A percentile compares a stretch with the other conserved stretches of the same genome.
phyloP scores from a whole-genome alignment of 2,797 vertebrate genomes.

The Cyclopterus lumpus region DNA sequence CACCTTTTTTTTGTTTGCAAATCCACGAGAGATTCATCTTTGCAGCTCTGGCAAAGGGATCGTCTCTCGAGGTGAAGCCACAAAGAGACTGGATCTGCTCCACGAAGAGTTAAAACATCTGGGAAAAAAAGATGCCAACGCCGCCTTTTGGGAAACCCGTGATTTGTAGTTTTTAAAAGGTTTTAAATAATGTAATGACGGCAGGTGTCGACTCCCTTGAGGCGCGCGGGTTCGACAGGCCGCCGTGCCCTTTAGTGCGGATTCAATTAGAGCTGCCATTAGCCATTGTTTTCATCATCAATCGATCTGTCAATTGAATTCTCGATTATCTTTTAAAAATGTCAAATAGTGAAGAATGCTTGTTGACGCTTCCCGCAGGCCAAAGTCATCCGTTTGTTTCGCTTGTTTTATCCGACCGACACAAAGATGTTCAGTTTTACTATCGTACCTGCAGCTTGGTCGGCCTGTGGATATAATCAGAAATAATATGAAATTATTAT shows the following conservation, averaged over 20 bases:
- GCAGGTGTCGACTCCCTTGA: constrained; percentile 10
- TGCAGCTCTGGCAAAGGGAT: neutral
- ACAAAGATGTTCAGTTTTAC: neutral
- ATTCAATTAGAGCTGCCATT: neutral
- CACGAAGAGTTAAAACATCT: constrained; percentile 4
- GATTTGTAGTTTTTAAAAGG: constrained; percentile 16
- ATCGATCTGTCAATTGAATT: neutral
- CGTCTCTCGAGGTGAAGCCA: neutral
- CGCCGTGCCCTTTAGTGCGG: rapidly evolving
- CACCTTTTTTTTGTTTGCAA: constrained; percentile 27
- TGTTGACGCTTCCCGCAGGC: neutral
- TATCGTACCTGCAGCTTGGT: neutral
- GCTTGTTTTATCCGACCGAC: too few species aligned
- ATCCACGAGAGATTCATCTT: neutral
- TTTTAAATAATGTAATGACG: constrained; percentile 12
- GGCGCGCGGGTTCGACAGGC: neutral
- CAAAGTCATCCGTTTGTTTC: neutral
- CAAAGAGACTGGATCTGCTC: neutral
- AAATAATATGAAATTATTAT: too few species aligned
- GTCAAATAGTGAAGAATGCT: neutral
- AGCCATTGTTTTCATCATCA: neutral
- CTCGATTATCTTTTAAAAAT: neutral
- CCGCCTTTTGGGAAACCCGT: constrained; percentile 13
- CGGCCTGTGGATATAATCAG: neutral
- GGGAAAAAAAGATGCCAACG: constrained; percentile 27